Evolutionary conservation across 2,888 invertebrate species (phyloP).

Genomic region (Andricus quercusramuli): DNA sequence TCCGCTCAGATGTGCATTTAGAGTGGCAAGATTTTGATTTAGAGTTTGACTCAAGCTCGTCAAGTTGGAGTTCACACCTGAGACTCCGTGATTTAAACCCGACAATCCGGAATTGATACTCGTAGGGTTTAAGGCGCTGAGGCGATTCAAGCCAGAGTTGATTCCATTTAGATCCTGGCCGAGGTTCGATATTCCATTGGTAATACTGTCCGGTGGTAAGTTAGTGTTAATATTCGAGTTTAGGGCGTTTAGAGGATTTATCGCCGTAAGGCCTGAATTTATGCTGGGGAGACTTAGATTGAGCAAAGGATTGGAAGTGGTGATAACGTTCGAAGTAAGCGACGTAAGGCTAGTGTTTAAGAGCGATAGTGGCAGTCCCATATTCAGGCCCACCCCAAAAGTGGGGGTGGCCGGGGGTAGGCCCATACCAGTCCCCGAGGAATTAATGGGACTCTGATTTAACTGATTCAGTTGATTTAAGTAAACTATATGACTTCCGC

Average conservation of each 20-base stretch:
- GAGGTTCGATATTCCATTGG: conserved; percentile 72
- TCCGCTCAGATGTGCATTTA: conserved; percentile 69
- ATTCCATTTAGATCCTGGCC: conserved; percentile 75
- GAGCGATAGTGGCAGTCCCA: conserved; percentile 77
- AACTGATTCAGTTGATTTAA: conserved; percentile 76
- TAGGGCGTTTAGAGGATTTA: conserved; percentile 75
- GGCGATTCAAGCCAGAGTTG: conserved; percentile 72
- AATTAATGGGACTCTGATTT: conserved; percentile 77
- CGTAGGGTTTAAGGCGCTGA: conserved; percentile 70
- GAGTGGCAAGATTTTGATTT: conserved; percentile 72
- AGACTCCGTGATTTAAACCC: conserved; percentile 69
- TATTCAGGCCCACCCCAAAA: conserved; percentile 79
- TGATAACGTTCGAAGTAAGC: conserved; percentile 77
- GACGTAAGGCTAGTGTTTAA: conserved; percentile 76
- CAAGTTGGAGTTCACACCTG: conserved; percentile 71
- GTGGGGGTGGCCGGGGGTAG: conserved; percentile 78
- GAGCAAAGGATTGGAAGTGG: conserved; percentile 77
- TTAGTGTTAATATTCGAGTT: conserved; percentile 73
- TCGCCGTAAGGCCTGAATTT: conserved; percentile 74
- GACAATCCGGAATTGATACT: conserved; percentile 72
- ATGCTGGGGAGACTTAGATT: conserved; percentile 75
- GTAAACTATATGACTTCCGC: conserved; percentile 77
- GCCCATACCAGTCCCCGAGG: conserved; percentile 78
- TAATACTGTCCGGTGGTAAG: conserved; percentile 75
- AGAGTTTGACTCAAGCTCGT: conserved; percentile 70